phyloP scores from a whole-genome alignment of 2,113 vertebrate genomes.

The Struthidea cinerea region DNA sequence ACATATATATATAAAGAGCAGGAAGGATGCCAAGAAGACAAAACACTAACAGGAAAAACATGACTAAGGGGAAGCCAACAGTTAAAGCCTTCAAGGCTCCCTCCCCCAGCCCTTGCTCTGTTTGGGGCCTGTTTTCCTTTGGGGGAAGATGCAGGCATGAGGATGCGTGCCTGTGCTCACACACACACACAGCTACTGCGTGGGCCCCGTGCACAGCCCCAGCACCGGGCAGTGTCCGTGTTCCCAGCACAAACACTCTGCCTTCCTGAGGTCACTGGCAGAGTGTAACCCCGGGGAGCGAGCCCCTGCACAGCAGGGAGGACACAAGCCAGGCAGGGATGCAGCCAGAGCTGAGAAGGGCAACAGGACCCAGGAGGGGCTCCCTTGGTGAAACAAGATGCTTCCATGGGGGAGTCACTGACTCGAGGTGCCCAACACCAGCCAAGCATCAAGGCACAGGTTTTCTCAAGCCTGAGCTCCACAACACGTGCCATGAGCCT shows the following conservation, averaged over 20 bases:
- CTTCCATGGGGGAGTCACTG: not conserved
- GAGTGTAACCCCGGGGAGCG: accelerated
- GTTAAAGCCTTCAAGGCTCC: slow-evolving; percentile 22
- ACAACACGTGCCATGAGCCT: accelerated
- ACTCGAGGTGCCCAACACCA: accelerated
- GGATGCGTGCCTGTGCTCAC: not conserved
- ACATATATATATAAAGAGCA: slow-evolving; percentile 15
- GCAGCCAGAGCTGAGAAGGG: not conserved
- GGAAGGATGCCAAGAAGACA: slow-evolving; percentile 66
- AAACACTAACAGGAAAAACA: slow-evolving; percentile 64
- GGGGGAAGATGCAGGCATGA: not conserved
- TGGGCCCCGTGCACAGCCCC: not conserved
- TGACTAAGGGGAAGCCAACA: slow-evolving; percentile 27
- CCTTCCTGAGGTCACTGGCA: not conserved
- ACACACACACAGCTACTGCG: not conserved
- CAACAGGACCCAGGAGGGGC: not conserved
- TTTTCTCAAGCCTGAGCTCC: not conserved
- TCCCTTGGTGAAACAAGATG: not conserved
- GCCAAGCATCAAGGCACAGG: not conserved
- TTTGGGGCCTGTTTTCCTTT: slow-evolving; percentile 43
- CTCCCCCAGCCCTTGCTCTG: slow-evolving; percentile 33
- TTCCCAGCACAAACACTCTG: accelerated
- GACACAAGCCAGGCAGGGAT: not conserved
- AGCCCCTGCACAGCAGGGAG: not conserved
- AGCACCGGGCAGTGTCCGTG: not conserved